Base-by-base conservation (phyloP, 2,888 invertebrate genomes). In the Drosophila pseudotakahashii region DNA sequence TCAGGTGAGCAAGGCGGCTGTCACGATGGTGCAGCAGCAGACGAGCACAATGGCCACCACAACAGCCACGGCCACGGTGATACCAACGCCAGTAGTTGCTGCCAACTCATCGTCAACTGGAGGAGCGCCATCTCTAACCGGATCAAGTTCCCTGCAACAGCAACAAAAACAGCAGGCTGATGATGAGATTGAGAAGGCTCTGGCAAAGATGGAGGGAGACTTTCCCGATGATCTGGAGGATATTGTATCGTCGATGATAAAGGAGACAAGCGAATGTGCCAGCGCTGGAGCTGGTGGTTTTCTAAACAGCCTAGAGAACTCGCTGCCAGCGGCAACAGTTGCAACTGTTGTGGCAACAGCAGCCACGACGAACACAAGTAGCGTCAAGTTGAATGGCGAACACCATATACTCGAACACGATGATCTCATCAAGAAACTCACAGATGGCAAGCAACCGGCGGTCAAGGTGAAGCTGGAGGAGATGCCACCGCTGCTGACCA, bases 171-270 rank as follows among this genome's bases (percentile, higher is more conserved):
- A 73, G 16, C 69, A 79, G 54, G 85, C 89, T 3, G 89, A 89
- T 47, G 90, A 90, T 74, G 90, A 91, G 60, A 95, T 95, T 73
- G 95, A 95, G 91, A 95, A 95, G 57, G 95, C 94, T 71, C 92
- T 95, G 41, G 95, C 95, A 45, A 94, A 95, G 91, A 95, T 95
- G 95, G 94, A 94, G 76, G 94, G 94, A 0, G 80, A 85, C 6
- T 81, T 82, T 57, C 63, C 77, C 2, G 88, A 86, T n/a, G 89
- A 90, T 39, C 75, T 81, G 71, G 79, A 82, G 50, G 76, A 76
- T 9, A 76, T 78, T 51, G 77, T 81, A 10, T 86, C 81, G 26
- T 79, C 73, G 14, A 79, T 77, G 52, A 52, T 76, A 0, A 74
- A 77, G 55, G 76, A 76, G 48, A 48, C 75, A 4, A 57, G 55